These are phyloP conservation scores for Morpho achilles DNA, from an alignment of 2,888 invertebrate species.

Conservation along the genomic window DNA sequence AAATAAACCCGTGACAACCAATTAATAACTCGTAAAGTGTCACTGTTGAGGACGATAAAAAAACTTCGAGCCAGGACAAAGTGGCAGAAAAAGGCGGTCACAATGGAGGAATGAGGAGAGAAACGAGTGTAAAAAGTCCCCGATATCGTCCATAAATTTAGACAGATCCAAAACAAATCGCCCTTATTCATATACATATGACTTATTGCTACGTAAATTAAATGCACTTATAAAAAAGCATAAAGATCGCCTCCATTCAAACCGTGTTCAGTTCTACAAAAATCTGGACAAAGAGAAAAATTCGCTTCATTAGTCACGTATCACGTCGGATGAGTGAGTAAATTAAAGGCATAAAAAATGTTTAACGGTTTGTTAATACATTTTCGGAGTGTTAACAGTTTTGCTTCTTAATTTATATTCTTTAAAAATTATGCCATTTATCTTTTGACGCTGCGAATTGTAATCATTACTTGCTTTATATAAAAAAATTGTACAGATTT, in stretches of 20 bases:
- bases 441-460: conserved; percentile 3
- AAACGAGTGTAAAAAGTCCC: conserved; percentile 71
- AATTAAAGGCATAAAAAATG: conserved; percentile 43
- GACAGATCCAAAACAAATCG: conserved; percentile 78
- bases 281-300: conserved; percentile 50
- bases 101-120: conserved; percentile 69
- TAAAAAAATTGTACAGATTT: neutral
- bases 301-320: conserved; percentile 72
- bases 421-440: conserved; percentile 8
- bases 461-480: neutral
- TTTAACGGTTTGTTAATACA: conserved; percentile 26
- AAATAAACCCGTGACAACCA: conserved; percentile 77
- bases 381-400: conserved; percentile 17
- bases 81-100: conserved; percentile 71
- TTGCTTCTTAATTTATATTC: conserved; percentile 14
- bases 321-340: conserved; percentile 33
- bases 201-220: conserved; percentile 72
- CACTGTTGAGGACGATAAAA: conserved; percentile 72
- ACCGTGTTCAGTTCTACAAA: conserved; percentile 40
- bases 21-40: conserved; percentile 80
- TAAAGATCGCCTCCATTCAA: conserved; percentile 45
- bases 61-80: conserved; percentile 58
- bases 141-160: conserved; percentile 76
- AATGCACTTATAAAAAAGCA: conserved; percentile 65
- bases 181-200: conserved; percentile 79